Evolutionary conservation across 2,113 vertebrate species (phyloP), one percentile per base, ranked within the genome.

Genomic region (Phaethon lepturus): DNA sequence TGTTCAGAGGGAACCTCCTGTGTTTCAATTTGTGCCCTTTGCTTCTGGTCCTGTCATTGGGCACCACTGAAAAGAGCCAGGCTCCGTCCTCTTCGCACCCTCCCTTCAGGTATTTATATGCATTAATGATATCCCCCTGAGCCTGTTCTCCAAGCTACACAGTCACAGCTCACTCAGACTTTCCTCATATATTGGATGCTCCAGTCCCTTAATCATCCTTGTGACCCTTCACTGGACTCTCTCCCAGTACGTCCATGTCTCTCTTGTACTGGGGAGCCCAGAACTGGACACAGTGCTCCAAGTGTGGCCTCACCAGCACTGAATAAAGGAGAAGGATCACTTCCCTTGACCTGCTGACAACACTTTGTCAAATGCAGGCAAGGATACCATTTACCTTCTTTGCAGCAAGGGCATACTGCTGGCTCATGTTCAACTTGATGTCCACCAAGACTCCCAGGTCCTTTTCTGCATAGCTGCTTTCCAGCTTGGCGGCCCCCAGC

Each of bases 401-500:
- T 33, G 33, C 28, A 50, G 26, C 26, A 68, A 75, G 18, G 40
- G 24, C 28, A 62, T 2, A 0, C 24, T 47, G n/a, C 35, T 84
- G 29, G 35, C 25, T 91, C 17, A 31, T 19, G 14, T 64, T 71
- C 73, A 77, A 26, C 28, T 31, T 63, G 20, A 35, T 26, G 29
- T 31, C 33, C 71, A 53, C 17, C 42, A 71, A 49, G 47, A 45
- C 10, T 62, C 18, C 33, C 42, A 66, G 29, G 52, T 6, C 31
- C 14, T 69, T 69, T 80, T 60, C 40, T 28, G n/a, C 26, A 74
- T 63, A 64, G 64, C 18, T 62, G 14, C 28, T 47, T 76, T 88
- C 29, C 53, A 91, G 6, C 35, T 71, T 9, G 16, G 12, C 0
- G 0, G 42, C 6, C 17, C 10, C 11, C 40, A 33, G 8, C 52